Conservation (phyloP, 1,140 invertebrate genomes). For the Drosophila azteca region DNA sequence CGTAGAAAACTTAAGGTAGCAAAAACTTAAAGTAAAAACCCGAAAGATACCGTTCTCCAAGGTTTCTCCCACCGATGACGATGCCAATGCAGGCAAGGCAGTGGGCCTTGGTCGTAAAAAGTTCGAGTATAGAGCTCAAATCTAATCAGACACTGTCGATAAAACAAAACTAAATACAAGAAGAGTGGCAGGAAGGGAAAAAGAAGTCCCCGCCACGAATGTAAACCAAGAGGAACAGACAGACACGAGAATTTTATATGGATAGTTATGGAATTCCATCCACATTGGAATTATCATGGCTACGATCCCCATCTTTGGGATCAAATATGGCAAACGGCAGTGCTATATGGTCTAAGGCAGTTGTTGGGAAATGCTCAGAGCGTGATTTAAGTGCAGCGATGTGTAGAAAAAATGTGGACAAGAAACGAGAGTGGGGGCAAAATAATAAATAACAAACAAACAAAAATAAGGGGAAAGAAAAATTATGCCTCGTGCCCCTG, state of each 20-base stretch:
- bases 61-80: slow-evolving; percentile 34
- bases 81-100: not conserved
- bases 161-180: slow-evolving; percentile 19
- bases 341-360: slow-evolving; percentile 25
- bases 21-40: slow-evolving; percentile 1
- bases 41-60: not conserved
- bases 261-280: not conserved
- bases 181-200: too few relatives aligned
- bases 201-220: too few relatives aligned
- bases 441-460: slow-evolving; percentile 49
- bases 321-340: too few relatives aligned
- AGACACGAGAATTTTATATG: not conserved
- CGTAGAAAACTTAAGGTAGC: not conserved
- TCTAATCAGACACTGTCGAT: slow-evolving; percentile 38
- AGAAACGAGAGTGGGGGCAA: slow-evolving; percentile 35
- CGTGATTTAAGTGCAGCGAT: slow-evolving; percentile 73
- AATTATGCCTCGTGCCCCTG: slow-evolving; percentile 20
- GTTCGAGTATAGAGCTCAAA: slow-evolving; percentile 14
- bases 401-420: slow-evolving; percentile 66
- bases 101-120: too few relatives aligned
- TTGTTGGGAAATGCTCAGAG: slow-evolving; percentile 53
- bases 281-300: slow-evolving; percentile 49
- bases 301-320: slow-evolving; percentile 44
- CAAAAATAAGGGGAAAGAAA: slow-evolving; percentile 33
- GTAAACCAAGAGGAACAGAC: too few relatives aligned